phyloP scores from a whole-genome alignment of 1,140 invertebrate species.

The Batillaria attramentaria region DNA sequence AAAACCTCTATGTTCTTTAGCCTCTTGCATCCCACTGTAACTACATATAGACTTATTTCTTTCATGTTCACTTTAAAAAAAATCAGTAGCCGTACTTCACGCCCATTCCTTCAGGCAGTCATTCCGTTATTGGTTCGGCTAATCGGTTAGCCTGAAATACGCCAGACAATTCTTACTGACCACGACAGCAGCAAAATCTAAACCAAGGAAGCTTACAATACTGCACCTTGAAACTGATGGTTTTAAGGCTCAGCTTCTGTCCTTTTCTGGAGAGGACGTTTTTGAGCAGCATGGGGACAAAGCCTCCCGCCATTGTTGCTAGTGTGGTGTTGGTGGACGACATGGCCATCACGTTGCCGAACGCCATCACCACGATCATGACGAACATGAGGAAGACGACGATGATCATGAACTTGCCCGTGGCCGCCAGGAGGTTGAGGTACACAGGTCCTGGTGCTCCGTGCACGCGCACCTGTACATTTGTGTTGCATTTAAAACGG shows the following conservation, averaged over 20 bases:
- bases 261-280: constrained; percentile 65
- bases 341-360: constrained; percentile 64
- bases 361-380: constrained; percentile 70
- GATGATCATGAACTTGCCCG: constrained; percentile 68
- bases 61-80: too few relatives aligned
- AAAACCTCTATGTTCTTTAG: too few relatives aligned
- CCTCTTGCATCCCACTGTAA: too few relatives aligned
- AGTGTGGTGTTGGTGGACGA: constrained; percentile 69
- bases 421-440: constrained; percentile 64
- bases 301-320: constrained; percentile 68
- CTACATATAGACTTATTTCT: too few relatives aligned
- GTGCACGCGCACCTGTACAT: constrained; percentile 64
- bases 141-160: too few relatives aligned
- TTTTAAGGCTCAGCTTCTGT: constrained; percentile 64
- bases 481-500: too few relatives aligned
- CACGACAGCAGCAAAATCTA: too few relatives aligned
- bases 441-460: constrained; percentile 69
- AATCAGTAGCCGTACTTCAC: too few relatives aligned
- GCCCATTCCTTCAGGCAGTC: too few relatives aligned
- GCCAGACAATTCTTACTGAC: too few relatives aligned
- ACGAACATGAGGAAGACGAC: constrained; percentile 69
- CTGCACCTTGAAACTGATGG: constrained; percentile 62
- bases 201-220: not conserved
- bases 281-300: constrained; percentile 68
- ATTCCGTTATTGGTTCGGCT: too few relatives aligned